Conservation (phyloP, 1,140 invertebrate genomes). For the Ladona fulva region DNA sequence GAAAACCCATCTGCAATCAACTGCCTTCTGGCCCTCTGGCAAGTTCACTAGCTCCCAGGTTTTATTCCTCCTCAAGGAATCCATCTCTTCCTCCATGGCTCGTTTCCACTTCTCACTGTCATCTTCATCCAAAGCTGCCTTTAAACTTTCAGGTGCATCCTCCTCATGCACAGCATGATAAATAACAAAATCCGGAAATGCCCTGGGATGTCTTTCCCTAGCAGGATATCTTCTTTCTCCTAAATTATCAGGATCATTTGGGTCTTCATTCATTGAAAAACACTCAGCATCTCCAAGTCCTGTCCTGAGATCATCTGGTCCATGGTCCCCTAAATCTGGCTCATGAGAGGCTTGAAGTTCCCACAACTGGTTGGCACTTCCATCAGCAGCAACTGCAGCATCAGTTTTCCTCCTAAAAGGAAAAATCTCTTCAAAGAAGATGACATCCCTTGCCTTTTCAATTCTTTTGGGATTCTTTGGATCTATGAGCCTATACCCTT, state of each 20-base stretch:
- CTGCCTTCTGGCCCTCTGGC: slow-evolving; percentile 25
- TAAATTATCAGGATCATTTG: background rate
- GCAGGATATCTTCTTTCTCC: background rate
- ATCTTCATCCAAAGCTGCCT: slow-evolving; percentile 28
- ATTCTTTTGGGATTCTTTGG: too few species aligned
- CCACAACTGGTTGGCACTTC: too few species aligned
- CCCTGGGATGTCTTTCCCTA: background rate
- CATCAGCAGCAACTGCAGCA: too few species aligned
- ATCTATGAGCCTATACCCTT: too few species aligned
- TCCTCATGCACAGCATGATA: slow-evolving; percentile 9
- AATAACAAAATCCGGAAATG: too few species aligned
- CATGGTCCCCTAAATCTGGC: slow-evolving; percentile 17
- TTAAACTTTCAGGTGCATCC: slow-evolving; percentile 25
- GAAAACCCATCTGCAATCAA: slow-evolving; percentile 37
- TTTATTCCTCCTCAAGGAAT: slow-evolving; percentile 30
- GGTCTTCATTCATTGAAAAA: slow-evolving; percentile 12
- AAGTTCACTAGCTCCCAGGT: slow-evolving; percentile 32
- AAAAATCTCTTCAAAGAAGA: slow-evolving; percentile 11
- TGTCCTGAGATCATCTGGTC: slow-evolving; percentile 14
- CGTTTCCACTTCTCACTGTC: slow-evolving; percentile 27
- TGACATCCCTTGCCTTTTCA: slow-evolving; percentile 17
- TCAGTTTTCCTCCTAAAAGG: too few species aligned
- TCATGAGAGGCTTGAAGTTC: slow-evolving; percentile 4
- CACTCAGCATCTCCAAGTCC: background rate
- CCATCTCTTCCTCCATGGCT: slow-evolving; percentile 30